Percentiles rank a stretch among this genome's conserved stretches.
phyloP scores from a whole-genome alignment of 2,888 invertebrate species.

The Acleris literana region DNA sequence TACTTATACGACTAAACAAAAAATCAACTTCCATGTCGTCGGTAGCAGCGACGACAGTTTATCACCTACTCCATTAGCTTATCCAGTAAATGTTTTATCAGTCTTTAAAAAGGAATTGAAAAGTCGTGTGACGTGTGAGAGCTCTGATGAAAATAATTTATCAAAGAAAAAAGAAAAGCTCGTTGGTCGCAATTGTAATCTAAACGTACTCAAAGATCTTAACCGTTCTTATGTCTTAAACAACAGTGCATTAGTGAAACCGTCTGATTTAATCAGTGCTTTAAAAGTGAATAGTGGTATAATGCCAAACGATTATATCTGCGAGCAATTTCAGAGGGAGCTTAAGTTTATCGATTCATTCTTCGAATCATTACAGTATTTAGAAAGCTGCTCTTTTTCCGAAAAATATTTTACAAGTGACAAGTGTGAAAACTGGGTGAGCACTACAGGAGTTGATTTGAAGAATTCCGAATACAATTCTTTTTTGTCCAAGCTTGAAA shows the following conservation, averaged over 20 bases:
- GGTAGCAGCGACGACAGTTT: conserved; percentile 56
- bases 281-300: conserved; percentile 65
- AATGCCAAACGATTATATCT: conserved; percentile 65
- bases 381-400: conserved; percentile 66
- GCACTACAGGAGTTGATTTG: conserved; percentile 54
- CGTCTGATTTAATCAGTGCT: conserved; percentile 75
- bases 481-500: conserved; percentile 67
- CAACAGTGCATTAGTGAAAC: conserved; percentile 70
- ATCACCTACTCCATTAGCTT: conserved; percentile 58
- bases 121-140: conserved; percentile 41
- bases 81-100: conserved; percentile 71
- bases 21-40: conserved; percentile 71
- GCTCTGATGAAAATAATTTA: conserved; percentile 40
- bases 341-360: conserved; percentile 79
- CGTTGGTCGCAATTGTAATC: conserved; percentile 44
- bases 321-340: conserved; percentile 75
- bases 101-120: conserved; percentile 65
- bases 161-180: conserved; percentile 45
- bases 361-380: conserved; percentile 75
- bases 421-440: conserved; percentile 59
- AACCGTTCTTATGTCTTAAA: conserved; percentile 60
- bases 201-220: conserved; percentile 56
- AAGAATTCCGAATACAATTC: conserved; percentile 62
- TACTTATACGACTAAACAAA: conserved; percentile 71
- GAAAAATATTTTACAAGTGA: conserved; percentile 59